phyloP scores from a whole-genome alignment of 2,888 invertebrate species.

The Pristionchus japonicus region DNA sequence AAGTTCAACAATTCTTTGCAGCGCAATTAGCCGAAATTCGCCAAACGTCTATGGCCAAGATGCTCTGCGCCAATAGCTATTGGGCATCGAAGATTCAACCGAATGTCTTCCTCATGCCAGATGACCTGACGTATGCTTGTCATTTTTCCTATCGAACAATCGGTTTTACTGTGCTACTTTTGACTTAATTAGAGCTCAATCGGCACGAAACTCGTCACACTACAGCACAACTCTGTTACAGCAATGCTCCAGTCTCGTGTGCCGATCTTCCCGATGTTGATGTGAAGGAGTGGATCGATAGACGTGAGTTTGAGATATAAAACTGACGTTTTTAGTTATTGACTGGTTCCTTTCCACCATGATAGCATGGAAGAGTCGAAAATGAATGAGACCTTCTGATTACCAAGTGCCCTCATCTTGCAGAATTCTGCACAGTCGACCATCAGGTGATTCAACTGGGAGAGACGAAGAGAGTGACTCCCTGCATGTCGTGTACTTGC shows the following conservation, averaged over 20 bases:
- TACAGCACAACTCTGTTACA: too few species aligned
- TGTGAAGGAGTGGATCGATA: conserved; percentile 72
- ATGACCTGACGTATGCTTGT: conserved; percentile 70
- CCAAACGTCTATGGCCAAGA: conserved; percentile 87
- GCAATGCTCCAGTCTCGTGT: conserved; percentile 73
- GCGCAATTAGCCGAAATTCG: conserved; percentile 87
- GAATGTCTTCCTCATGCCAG: conserved; percentile 89
- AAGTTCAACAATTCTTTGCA: too few species aligned
- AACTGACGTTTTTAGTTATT: too few species aligned
- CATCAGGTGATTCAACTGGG: conserved; percentile 71
- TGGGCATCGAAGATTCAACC: conserved; percentile 85
- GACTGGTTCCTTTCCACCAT: too few species aligned
- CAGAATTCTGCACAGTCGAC: conserved; percentile 74
- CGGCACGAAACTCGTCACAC: too few species aligned
- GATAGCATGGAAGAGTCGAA: too few species aligned
- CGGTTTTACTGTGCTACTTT: neutral
- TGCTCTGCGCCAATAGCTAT: conserved; percentile 86
- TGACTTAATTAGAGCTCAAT: too few species aligned
- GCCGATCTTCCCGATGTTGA: conserved; percentile 70
- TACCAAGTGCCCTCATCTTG: neutral
- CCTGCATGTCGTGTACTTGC: conserved; percentile 75
- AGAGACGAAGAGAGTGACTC: conserved; percentile 72
- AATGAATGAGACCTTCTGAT: neutral
- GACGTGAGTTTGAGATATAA: conserved; percentile 68
- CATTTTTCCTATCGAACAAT: neutral